Percentiles rank a stretch among this genome's conserved stretches.
These are phyloP conservation scores for Pelmatolapia mariae DNA, from an alignment of 2,113 vertebrate genomes.

Conservation along the genomic window DNA sequence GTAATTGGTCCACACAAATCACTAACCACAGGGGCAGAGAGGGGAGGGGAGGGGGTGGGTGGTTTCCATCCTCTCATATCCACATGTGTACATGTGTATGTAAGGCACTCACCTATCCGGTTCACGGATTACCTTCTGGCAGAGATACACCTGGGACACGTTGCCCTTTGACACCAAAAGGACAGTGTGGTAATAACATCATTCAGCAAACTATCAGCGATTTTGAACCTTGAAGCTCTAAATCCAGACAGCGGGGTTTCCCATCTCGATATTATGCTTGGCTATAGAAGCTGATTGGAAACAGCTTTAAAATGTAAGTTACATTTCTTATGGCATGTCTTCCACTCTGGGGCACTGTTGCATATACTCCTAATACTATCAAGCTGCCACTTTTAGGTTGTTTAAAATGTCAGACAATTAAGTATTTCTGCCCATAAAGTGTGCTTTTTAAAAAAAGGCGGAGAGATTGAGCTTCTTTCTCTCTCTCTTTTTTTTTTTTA, in stretches of 20 bases:
- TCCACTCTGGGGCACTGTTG: conserved; percentile 25
- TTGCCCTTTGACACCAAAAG: conserved; percentile 45
- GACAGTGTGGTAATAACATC: conserved; percentile 9
- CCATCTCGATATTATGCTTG: background rate
- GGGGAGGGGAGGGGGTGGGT: background rate
- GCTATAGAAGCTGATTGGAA: background rate
- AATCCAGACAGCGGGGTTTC: background rate
- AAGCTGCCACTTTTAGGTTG: background rate
- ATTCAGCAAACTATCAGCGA: background rate
- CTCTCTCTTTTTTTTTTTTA: background rate
- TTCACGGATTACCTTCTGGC: conserved; percentile 36
- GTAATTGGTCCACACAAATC: conserved; percentile 68
- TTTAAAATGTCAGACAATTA: background rate
- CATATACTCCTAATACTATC: background rate
- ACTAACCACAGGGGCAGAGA: conserved; percentile 49
- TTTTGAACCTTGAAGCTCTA: background rate
- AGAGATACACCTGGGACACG: conserved; percentile 28
- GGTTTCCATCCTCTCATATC: conserved; percentile 17
- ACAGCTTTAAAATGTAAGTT: background rate
- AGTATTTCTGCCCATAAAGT: background rate
- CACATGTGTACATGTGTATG: background rate
- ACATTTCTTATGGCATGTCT: conserved; percentile 3
- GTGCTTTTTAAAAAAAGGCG: background rate
- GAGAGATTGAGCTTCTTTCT: background rate
- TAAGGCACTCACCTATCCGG: conserved; percentile 27